Conservation (phyloP, 2,797 vertebrate species). For the Pantherophis vulpinus region DNA sequence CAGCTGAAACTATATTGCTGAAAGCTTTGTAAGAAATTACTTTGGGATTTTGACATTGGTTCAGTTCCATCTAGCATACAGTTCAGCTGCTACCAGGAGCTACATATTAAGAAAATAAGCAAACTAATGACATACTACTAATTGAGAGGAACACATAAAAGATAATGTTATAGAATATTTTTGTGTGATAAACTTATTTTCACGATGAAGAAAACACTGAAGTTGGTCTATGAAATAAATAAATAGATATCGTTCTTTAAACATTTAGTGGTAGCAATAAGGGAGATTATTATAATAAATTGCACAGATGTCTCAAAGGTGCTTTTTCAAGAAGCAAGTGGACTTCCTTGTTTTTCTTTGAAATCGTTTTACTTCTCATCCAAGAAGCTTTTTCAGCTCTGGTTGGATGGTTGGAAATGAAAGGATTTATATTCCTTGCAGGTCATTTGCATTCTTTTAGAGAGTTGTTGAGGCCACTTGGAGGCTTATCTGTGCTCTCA, state of each 20-base stretch:
- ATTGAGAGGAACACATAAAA: neutral
- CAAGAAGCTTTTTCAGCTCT: too few species aligned
- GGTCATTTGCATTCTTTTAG: too few species aligned
- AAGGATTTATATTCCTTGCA: too few species aligned
- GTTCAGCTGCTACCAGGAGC: conserved; percentile 1
- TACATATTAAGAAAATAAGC: conserved; percentile 4
- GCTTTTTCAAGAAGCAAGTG: conserved; percentile 9
- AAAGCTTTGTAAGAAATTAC: neutral
- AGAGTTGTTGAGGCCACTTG: too few species aligned
- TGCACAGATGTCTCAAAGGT: conserved; percentile 25
- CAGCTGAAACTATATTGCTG: conserved; percentile 5
- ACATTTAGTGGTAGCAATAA: conserved; percentile 17
- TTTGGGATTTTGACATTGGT: neutral
- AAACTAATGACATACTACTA: neutral
- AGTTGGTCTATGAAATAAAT: conserved; percentile 47
- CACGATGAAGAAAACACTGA: conserved; percentile 8
- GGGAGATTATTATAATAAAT: conserved; percentile 5
- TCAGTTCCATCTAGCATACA: neutral
- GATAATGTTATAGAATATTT: neutral
- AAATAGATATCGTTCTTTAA: conserved; percentile 36
- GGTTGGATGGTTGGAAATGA: too few species aligned
- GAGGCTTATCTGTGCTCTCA: too few species aligned
- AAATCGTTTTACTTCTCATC: too few species aligned
- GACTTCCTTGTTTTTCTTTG: too few species aligned
- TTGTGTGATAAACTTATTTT: conserved; percentile 9